Conservation (phyloP, 2,888 invertebrate species). For the Agriopis leucophaearia region DNA sequence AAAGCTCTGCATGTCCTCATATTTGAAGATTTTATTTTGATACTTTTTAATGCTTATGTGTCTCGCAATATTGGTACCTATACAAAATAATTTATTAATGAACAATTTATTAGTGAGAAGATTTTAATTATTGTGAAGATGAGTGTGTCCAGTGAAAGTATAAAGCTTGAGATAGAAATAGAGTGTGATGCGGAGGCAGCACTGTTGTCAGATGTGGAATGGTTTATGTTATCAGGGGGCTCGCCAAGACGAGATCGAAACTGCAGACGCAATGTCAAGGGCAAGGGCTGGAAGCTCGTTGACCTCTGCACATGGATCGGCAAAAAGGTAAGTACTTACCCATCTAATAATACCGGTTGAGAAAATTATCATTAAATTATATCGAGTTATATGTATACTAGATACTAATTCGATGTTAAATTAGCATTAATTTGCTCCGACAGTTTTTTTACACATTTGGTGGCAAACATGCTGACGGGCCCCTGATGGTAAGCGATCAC, state of each 20-base stretch:
- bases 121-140: slow-evolving; percentile 1
- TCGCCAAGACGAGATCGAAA: slow-evolving; percentile 70
- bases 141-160: slow-evolving; percentile 47
- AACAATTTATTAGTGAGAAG: background rate
- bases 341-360: background rate
- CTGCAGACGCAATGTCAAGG: slow-evolving; percentile 61
- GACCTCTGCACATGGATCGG: slow-evolving; percentile 81
- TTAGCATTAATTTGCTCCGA: too few species aligned
- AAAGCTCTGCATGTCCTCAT: background rate
- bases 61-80: too few species aligned
- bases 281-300: slow-evolving; percentile 71
- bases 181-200: slow-evolving; percentile 68
- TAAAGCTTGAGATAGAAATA: slow-evolving; percentile 71
- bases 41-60: background rate
- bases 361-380: background rate
- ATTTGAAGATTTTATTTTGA: too few species aligned
- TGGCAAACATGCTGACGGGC: too few species aligned
- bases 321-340: slow-evolving; percentile 74
- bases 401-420: too few species aligned
- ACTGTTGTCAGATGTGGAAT: slow-evolving; percentile 70
- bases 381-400: too few species aligned
- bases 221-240: slow-evolving; percentile 77
- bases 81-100: background rate
- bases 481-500: too few species aligned
- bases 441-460: too few species aligned